Evolutionary conservation across 35 echinoderm and acorn worm genomes (phyloP), one percentile per base, ranked within the genome.

Genomic region (Heliocidaris erythrogramma): DNA sequence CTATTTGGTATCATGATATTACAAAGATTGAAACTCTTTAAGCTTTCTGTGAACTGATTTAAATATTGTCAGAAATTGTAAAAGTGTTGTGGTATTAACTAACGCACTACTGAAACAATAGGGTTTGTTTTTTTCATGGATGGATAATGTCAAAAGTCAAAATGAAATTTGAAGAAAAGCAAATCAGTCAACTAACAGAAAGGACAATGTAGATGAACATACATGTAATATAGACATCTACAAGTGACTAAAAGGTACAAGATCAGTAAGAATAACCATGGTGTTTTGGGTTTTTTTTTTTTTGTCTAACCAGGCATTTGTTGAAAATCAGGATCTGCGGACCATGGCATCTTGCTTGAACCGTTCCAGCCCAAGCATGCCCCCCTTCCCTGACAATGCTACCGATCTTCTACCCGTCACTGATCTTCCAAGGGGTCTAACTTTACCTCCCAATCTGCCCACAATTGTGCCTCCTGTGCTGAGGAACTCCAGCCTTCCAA

Each of bases 291-390:
- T 27, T 78, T 78, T 27, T 69, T 17, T 78, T n/a, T 78, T 78
- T 5, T n/a, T 5, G 8, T 89, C 29, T 89, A 27, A 17, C n/a
- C 91, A 92, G 91, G 91, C 11, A 30, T 92, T 92, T 42, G 91
- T 92, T 32, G 91, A 92, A 59, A 48, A 92, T 13, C 31, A 59
- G 9, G 91, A 92, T 30, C 91, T 48, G 16, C 47, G 91, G n/a
- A 48, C 91, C 49, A 92, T 92, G 91, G 47, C 91, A 1, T 16
- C 91, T 16, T 92, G 91, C 32, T 48, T 92, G 48, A 92, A 92
- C 91, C 48, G 91, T 11, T 50, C 91, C 49, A 52, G 49, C 13
- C n/a, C 17, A 16, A 49, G 49, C 29, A 14, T 92, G 0, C 27
- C 91, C 48, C 14, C n/a, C 13, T 52, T 92, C n/a, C 91, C 91